Evolutionary conservation across 1,140 invertebrate species (phyloP).

Genomic region (Sitodiplosis mosellana): DNA sequence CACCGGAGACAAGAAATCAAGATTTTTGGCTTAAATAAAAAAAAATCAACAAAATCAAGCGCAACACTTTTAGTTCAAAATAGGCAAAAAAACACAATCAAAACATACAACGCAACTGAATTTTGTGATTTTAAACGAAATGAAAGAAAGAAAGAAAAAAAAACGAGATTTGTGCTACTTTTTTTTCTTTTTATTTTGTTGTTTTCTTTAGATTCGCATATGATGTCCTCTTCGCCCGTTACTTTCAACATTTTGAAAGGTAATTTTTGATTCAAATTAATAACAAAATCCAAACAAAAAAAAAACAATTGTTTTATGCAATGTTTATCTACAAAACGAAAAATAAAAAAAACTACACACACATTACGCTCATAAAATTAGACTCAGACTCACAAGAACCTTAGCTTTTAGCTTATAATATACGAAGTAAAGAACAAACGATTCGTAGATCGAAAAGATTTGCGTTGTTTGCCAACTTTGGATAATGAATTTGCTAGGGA

Average conservation of each 20-base stretch:
- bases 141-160: no score
- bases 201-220: constrained; percentile 24
- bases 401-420: no score
- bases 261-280: constrained; percentile 24
- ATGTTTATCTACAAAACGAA: no score
- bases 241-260: constrained; percentile 62
- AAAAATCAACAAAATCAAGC: neutral
- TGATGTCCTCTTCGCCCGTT: constrained; percentile 50
- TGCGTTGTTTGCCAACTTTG: no score
- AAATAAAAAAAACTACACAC: no score
- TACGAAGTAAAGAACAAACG: no score
- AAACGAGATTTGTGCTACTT: neutral
- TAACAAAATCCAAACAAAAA: no score
- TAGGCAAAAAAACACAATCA: neutral
- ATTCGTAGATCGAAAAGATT: constrained; percentile 26
- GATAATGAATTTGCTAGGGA: no score
- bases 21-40: no score
- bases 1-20: no score
- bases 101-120: neutral
- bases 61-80: neutral
- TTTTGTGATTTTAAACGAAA: neutral
- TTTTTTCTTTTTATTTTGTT: constrained; percentile 1
- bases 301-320: constrained; percentile 24
- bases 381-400: neutral
- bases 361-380: constrained; percentile 10